A percentile compares a stretch with the other conserved stretches of the same genome.
Evolutionary conservation across 2,888 invertebrate genomes (phyloP).

Genomic region (Lycophotia porphyrea): DNA sequence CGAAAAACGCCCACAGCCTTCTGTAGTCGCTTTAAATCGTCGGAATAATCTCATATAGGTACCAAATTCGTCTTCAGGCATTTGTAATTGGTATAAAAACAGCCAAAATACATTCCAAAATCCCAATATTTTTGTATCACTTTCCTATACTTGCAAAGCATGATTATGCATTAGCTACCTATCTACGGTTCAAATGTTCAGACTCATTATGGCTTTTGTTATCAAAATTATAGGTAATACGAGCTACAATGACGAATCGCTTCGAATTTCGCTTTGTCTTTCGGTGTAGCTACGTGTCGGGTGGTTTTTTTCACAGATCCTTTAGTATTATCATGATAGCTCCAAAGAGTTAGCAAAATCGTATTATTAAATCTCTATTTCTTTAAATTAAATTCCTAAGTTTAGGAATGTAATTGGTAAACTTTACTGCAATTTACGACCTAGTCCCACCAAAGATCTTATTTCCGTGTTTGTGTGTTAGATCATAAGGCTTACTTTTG

Average conservation of each 20-base stretch:
- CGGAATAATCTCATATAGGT: neutral
- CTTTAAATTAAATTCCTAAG: neutral
- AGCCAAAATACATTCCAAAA: neutral
- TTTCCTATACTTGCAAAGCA: neutral
- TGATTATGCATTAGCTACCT: too few species aligned
- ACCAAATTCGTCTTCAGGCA: neutral
- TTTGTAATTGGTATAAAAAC: neutral
- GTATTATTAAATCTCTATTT: neutral
- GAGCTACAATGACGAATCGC: neutral
- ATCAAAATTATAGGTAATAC: slow-evolving; percentile 7
- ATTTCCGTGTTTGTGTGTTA: slow-evolving; percentile 25
- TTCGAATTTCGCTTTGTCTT: slow-evolving; percentile 7
- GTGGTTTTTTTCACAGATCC: slow-evolving; percentile 5
- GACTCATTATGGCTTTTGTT: neutral
- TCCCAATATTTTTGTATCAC: neutral
- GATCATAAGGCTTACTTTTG: slow-evolving; percentile 26
- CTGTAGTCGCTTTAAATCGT: neutral
- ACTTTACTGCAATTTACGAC: slow-evolving; percentile 11
- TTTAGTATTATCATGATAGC: neutral
- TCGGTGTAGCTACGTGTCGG: neutral
- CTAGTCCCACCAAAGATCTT: slow-evolving; percentile 42
- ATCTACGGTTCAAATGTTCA: neutral
- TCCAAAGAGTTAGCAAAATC: slow-evolving; percentile 5
- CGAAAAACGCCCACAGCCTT: slow-evolving; percentile 13
- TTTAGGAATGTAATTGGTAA: slow-evolving; percentile 11